phyloP scores from a whole-genome alignment of 2,888 invertebrate genomes.

The Cinara cedri region DNA sequence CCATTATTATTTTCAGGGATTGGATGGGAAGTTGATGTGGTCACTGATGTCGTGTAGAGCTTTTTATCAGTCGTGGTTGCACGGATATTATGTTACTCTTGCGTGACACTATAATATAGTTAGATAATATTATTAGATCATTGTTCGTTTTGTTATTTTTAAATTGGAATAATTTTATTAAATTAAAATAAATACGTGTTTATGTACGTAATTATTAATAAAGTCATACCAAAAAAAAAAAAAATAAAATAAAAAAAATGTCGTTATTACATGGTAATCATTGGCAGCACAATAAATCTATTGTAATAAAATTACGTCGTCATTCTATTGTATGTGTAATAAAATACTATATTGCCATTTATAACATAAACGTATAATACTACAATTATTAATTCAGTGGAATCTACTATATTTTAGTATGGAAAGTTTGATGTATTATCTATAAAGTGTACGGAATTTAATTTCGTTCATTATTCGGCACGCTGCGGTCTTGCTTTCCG shows the following conservation, averaged over 20 bases:
- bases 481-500: not conserved
- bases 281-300: not conserved
- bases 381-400: not conserved
- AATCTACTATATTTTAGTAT: not conserved
- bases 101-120: constrained; percentile 17
- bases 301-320: not conserved
- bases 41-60: constrained; percentile 24
- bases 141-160: constrained; percentile 6
- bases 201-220: too few species aligned
- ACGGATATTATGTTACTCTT: constrained; percentile 11
- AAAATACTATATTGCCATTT: not conserved
- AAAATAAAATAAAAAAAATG: not conserved
- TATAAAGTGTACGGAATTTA: not conserved
- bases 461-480: not conserved
- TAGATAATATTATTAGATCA: too few species aligned
- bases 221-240: too few species aligned
- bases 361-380: constrained; percentile 23
- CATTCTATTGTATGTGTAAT: not conserved
- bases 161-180: not conserved
- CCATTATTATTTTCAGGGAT: constrained; percentile 42
- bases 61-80: constrained; percentile 1
- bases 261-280: too few species aligned
- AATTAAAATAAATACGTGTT: constrained; percentile 38
- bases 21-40: constrained; percentile 53
- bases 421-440: not conserved